Base-by-base conservation (phyloP, 2,888 invertebrate genomes). In the Iphiclides podalirius region DNA sequence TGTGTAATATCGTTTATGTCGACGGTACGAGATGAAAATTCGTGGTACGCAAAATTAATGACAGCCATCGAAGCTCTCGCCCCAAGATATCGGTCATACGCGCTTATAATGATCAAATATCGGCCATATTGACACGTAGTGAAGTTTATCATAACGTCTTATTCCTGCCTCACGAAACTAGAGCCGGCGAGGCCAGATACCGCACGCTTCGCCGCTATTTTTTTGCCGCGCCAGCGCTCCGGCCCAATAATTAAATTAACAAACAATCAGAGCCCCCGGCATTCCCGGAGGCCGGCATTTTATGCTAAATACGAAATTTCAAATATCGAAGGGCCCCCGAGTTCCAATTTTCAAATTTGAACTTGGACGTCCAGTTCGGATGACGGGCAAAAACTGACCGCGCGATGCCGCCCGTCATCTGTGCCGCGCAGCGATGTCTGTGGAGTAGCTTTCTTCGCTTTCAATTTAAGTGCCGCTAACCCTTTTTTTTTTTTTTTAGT, bases 321-420 rank as follows among this genome's bases (percentile, higher is more conserved):
- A 84, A 84, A 87, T 80, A 82, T 86, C 78, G 83, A 80, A 80
- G 72, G 69, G 64, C 67, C n/a, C 4, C 75, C 72, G 76, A 71
- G 70, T 79, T 83, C 80, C 82, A 84, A 87, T 88, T 87, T 87
- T 87, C 84, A 84, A 87, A 87, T 87, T 86, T 87, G 86, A 87
- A 86, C 87, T 85, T 86, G 84, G 79, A 79, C 84, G 86, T 85
- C 86, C 86, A 87, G 86, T 85, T 84, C 68, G 79, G 79, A 81
- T 82, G 84, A 78, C 71, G 81, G 62, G 74, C 87, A 88, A 88
- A 88, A 88, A 88, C 79, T 84, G 74, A 82, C 81, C 84, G 73
- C 82, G 82, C 82, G 76, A 72, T 80, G 82, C 75, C 72, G 76
- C 70, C 70, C 80, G 86, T 85, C 86, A 86, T 86, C 84, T 84